Base-by-base conservation (phyloP, 2,113 vertebrate species). In the Gnathonemus echidnorhynchus region DNA sequence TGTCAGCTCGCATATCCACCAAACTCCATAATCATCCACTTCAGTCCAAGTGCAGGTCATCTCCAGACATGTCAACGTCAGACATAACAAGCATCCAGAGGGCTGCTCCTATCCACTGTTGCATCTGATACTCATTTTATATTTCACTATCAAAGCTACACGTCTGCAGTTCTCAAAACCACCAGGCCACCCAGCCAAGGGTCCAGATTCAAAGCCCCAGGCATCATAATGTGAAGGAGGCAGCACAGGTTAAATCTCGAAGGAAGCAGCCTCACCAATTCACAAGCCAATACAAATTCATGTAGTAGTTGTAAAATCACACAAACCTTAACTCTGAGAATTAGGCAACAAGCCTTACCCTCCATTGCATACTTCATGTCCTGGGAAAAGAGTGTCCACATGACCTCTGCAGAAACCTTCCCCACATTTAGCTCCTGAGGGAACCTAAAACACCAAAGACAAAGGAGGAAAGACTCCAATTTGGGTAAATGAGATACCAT, bases 361-460 rank as follows among this genome's bases (percentile, higher is more conserved):
- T 99, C 98, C 97, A 98, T 96, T 24, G 97, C 98, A 0, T 99
- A 99, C 93, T 98, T 99, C 98, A 99, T 99, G 93, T 99, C 98
- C 93, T 99, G 98, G 89, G 98, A 95, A 95, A 99, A 99, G 90
- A 99, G 95, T 5, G 95, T 97, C 98, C 98, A 99, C 98, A 99
- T 99, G 91, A 98, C 98, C 92, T 99, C 98, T 0, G 98, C 97
- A 0, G 97, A 98, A 93, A 99, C 97, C 95, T 98, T 99, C 50
- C 98, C 98, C 89, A 99, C 98, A 70, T 94, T 97, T 89, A 99
- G 96, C 91, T 99, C 98, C 91, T 99, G 98, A 92, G 98, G 98
- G 93, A 99, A 99, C 93, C 98, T 99, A 93, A 21, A 5, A 49
- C 5, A 88, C 15, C 45, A 27, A 9, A 13, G 46, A 62, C 21